Base-by-base conservation (phyloP, 2,113 vertebrate species). In the Phylloscopus trochilus region DNA sequence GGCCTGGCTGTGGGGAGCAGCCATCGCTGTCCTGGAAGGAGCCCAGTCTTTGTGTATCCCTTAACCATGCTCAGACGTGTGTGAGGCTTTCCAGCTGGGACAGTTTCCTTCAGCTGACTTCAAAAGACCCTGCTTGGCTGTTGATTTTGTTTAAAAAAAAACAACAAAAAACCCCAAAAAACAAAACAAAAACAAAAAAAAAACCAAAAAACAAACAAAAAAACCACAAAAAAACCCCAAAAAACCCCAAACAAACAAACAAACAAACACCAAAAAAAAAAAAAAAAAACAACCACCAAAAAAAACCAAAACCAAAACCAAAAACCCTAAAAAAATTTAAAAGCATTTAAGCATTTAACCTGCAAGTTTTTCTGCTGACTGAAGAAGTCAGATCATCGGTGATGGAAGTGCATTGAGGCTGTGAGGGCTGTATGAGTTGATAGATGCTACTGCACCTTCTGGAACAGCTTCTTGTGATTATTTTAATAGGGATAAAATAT, bases 41-140 rank as follows among this genome's bases (percentile, higher is more conserved):
- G 72, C 93, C 90, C 93, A 96, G 93, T 52, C 90, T 97, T 92
- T 95, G 93, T 95, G 60, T 56, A 16, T 75, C 63, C 86, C 70
- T 83, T 88, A 89, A 95, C 83, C 77, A 60, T 59, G 37, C 35
- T 90, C 59, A 78, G 75, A 78, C 2, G 0, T 3, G 7, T 95
- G 73, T 83, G 85, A 90, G 58, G 56, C 85, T 81, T 94, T 73
- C 79, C 93, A 96, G 83, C 94, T 90, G 85, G 63, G 78, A 74
- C 33, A 47, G 19, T 41, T 56, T 90, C 72, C 87, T 82, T 80
- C 84, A 86, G 82, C 73, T 83, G 55, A 89, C 59, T 96, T 69
- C 63, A 58, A 76, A 81, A 90, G 78, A 62, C 31, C 14, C 37
- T 86, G 13, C 33, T 88, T 92, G 67, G 47, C 47, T 76, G 12